Base-by-base conservation (phyloP, 2,888 invertebrate genomes). In the Apamea anceps region DNA sequence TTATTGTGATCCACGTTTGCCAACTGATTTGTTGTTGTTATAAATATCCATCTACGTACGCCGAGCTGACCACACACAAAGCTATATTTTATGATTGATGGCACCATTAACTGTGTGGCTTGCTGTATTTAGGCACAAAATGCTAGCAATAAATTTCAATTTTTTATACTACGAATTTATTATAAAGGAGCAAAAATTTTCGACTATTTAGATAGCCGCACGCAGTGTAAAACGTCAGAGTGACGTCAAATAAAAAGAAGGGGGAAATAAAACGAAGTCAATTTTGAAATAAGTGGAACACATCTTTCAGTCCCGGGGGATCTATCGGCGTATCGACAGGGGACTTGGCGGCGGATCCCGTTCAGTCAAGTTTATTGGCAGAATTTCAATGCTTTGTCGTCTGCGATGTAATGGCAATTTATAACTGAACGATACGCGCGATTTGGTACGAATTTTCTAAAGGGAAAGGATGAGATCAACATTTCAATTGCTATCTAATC, bases 321-420 rank as follows among this genome's bases (percentile, higher is more conserved):
- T 92, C 93, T 92, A 93, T 94, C 92, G 93, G 90, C 91, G 91
- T 92, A 93, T 92, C 92, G 94, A 93, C 94, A 91, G 90, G 93
- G 93, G 93, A 93, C 91, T 91, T 90, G 91, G 90, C 91, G 90
- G 90, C 89, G 89, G 89, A 91, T 93, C 90, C 90, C 92, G 92
- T 90, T 94, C 94, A 93, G 92, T 94, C 94, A 94, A 94, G 91
- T 94, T 94, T 94, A 94, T 94, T 94, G 94, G 93, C 88, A 91
- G 92, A 94, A 94, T 94, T 94, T 94, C 94, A 94, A 94, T 93
- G 93, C 93, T 93, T 94, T 93, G 93, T 94, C 93, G 92, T 91
- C 91, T 91, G 90, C 92, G 89, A 92, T 93, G 92, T 94, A 92
- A 92, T 91, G 91, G 90, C 92, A 92, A 94, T 94, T 94, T 94